Percentiles rank a stretch among this genome's conserved stretches.
Conservation (phyloP, 2,113 vertebrate species). For the Odocoileus hemionus region DNA sequence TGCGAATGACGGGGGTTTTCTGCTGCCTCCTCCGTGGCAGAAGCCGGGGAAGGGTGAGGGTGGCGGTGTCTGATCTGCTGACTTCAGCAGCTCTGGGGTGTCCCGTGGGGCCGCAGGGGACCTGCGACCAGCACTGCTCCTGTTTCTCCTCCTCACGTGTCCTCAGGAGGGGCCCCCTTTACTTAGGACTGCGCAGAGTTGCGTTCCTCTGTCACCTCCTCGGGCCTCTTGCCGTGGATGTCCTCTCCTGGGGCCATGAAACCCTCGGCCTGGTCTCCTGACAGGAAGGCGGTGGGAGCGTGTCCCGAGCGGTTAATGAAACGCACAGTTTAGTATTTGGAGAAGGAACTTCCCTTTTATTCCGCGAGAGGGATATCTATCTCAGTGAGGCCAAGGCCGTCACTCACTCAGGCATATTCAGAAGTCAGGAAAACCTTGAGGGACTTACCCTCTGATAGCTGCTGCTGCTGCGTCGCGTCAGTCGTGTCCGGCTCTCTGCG, state of each 20-base stretch:
- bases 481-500: accelerated
- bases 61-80: accelerated
- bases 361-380: background rate
- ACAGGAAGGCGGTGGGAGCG: background rate
- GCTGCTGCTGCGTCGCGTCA: background rate
- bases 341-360: background rate
- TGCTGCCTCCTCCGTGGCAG: accelerated
- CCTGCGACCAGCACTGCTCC: background rate
- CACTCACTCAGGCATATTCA: background rate
- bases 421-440: background rate
- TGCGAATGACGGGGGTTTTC: background rate
- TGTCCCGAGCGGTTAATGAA: constrained; percentile 13
- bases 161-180: background rate
- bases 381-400: background rate
- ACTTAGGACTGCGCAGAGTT: background rate
- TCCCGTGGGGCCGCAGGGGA: background rate
- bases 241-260: background rate
- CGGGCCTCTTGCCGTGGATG: too few species aligned
- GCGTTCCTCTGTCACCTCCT: background rate
- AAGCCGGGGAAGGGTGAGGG: background rate
- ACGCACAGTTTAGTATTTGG: background rate
- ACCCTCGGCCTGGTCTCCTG: background rate
- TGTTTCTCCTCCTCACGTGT: accelerated
- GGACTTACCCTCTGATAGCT: background rate
- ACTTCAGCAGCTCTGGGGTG: background rate